These are phyloP conservation scores for Cosmia pyralina DNA, from an alignment of 2,888 invertebrate species.

Conservation along the genomic window DNA sequence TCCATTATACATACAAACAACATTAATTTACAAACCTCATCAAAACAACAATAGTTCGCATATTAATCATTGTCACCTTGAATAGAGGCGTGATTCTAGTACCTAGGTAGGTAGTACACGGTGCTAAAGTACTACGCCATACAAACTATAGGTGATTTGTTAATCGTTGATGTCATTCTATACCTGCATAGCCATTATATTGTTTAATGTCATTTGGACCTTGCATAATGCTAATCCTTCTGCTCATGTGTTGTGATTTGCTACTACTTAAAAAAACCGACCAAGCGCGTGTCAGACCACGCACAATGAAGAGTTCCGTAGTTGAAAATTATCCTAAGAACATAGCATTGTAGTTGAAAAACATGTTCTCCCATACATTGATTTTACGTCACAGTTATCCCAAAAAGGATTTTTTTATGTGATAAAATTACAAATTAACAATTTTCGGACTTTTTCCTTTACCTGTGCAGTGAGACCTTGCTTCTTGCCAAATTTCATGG, in stretches of 20 bases:
- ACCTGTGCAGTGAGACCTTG: too few relatives aligned
- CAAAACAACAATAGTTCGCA: constrained; percentile 43
- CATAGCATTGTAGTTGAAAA: too few relatives aligned
- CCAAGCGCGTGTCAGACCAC: too few relatives aligned
- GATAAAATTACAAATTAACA: too few relatives aligned
- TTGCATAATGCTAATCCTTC: constrained; percentile 11
- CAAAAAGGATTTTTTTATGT: too few relatives aligned
- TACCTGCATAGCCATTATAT: background rate
- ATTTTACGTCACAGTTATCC: too few relatives aligned
- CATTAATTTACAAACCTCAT: constrained; percentile 50
- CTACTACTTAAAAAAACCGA: background rate
- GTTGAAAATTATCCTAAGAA: too few relatives aligned
- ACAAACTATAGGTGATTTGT: constrained; percentile 16
- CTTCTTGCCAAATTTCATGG: too few relatives aligned
- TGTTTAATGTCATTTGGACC: constrained; percentile 6
- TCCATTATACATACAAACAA: background rate
- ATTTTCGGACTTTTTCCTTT: too few relatives aligned
- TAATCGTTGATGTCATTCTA: constrained; percentile 48
- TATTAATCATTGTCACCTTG: constrained; percentile 58
- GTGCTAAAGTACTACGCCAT: background rate
- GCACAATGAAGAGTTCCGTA: too few relatives aligned
- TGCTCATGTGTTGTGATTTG: background rate
- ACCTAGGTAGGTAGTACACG: background rate
- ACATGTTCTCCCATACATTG: too few relatives aligned
- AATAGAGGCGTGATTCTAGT: constrained; percentile 8